phyloP scores from a whole-genome alignment of 2,797 vertebrate species.

The Sebastes nivosus region DNA sequence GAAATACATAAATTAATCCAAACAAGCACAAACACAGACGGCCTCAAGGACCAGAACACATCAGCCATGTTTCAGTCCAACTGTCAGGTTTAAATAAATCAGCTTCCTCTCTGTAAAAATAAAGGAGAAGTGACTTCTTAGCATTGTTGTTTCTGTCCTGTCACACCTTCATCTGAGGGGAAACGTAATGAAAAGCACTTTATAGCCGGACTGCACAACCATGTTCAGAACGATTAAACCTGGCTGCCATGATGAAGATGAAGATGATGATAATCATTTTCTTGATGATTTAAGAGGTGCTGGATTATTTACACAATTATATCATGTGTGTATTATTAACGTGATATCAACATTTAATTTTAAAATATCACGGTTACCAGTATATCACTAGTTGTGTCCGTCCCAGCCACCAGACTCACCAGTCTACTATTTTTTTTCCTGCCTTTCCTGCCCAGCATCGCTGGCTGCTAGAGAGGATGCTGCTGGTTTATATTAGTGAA shows the following conservation, averaged over 20 bases:
- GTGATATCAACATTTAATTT: too few species aligned
- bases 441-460: background rate
- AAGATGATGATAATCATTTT: background rate
- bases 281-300: background rate
- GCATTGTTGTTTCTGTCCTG: background rate
- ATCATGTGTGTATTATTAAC: too few species aligned
- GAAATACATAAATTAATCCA: background rate
- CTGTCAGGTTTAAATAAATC: background rate
- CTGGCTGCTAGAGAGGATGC: background rate
- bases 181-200: background rate
- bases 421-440: background rate
- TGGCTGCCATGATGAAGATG: background rate
- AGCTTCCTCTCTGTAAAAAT: background rate
- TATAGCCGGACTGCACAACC: background rate
- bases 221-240: background rate
- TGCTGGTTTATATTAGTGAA: background rate
- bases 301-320: too few species aligned
- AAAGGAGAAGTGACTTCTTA: background rate
- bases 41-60: background rate
- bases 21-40: background rate
- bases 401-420: background rate
- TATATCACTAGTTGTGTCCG: background rate
- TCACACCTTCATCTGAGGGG: background rate
- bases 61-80: background rate
- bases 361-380: too few species aligned